Conservation (phyloP, 2,888 invertebrate species). For the Nymphalis urticae region DNA sequence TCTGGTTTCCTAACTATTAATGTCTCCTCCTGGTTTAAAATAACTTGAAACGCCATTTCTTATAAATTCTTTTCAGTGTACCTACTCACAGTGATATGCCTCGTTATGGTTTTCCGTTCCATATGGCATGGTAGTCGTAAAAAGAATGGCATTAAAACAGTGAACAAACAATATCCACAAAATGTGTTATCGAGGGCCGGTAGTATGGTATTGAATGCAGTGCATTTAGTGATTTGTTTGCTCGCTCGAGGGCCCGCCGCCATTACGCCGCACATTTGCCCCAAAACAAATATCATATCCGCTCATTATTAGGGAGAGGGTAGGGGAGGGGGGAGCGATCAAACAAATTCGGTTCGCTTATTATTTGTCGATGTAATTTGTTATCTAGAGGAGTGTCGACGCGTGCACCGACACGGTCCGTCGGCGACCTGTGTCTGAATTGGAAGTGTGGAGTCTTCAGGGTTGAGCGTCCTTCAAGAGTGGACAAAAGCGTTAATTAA, state of each 20-base stretch:
- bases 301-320: neutral
- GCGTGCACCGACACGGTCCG: neutral
- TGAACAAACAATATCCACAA: too few species aligned
- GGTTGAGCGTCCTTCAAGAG: too few species aligned
- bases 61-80: too few species aligned
- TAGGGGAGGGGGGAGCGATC: neutral
- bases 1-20: too few species aligned
- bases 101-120: too few species aligned
- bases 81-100: too few species aligned
- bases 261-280: slow-evolving; percentile 12
- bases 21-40: too few species aligned
- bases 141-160: too few species aligned
- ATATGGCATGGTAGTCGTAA: too few species aligned
- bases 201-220: neutral
- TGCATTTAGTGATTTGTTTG: slow-evolving; percentile 9
- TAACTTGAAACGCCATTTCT: too few species aligned
- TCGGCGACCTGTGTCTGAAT: neutral
- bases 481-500: too few species aligned
- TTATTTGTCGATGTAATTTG: slow-evolving; percentile 16
- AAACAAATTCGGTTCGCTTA: slow-evolving; percentile 11
- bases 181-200: neutral
- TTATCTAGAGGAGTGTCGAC: slow-evolving; percentile 6
- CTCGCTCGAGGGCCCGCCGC: slow-evolving; percentile 7
- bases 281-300: slow-evolving; percentile 12
- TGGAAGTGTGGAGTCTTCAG: too few species aligned